Base-by-base conservation (phyloP, 2,888 invertebrate genomes). In the Zelleria hepariella region DNA sequence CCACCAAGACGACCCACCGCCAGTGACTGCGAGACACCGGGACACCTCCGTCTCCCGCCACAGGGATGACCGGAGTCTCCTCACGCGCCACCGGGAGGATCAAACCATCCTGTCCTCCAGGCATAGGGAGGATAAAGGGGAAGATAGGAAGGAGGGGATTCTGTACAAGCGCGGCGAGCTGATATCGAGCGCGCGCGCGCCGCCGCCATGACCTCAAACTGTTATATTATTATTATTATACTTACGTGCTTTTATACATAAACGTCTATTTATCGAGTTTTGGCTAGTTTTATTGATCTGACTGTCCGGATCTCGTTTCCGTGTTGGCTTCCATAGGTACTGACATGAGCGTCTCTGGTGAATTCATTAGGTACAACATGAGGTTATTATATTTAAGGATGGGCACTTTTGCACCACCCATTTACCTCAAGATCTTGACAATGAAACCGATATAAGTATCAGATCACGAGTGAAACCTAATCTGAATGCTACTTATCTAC, bases 121-220 rank as follows among this genome's bases (percentile, higher is more conserved):
- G 18, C 18, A 48, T 32, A 63, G 52, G 64, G 25, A 54, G 18
- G 51, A 51, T 7, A 8, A 25, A 42, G 32, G 32, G 49, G 49
- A 57, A 24, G 15, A 47, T 18, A 25, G 56, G 53, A 10, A 59
- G 20, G 62, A 61, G 57, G 58, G 59, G 62, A 91, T 91, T 58
- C 91, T 94, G 21, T 95, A 95, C 91, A 95, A 95, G 80, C 86
- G 95, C 63, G 91, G 94, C 62, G 95, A 95, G 80, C 86, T 95
- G 60, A 95, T 96, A 70, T 94, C 95, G 52, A 95, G 95, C 80
- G 94, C 94, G 62, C 92, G 90, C 57, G 73, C 79, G 58, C 80
- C 75, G 61, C 80, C 80, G 60, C 78, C 85, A 74, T 86, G 87
- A 87, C 83, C 71, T 62, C 70, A 71, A 77, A 69, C 21, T 20